Evolutionary conservation across 2,888 invertebrate species (phyloP).

Genomic region (Masnerella sp.): DNA sequence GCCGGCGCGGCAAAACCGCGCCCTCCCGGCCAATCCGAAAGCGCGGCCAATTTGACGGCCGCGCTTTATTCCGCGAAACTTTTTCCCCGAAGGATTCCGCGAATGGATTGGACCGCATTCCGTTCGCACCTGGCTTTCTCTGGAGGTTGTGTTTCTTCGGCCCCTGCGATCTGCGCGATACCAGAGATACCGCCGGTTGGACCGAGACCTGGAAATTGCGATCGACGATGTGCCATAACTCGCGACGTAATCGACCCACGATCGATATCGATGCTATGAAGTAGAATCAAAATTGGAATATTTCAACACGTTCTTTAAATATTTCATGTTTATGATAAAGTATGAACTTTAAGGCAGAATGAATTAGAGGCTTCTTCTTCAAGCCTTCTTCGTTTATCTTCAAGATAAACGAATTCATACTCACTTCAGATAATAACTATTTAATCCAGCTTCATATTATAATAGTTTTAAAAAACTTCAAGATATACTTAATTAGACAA

Average conservation of each 20-base stretch:
- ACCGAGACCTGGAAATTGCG: slow-evolving; percentile 55
- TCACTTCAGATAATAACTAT: no score
- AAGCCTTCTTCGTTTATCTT: no score
- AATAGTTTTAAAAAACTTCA: no score
- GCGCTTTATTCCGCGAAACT: slow-evolving; percentile 71
- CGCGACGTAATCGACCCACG: slow-evolving; percentile 59
- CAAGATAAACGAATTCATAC: no score
- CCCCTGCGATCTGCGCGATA: slow-evolving; percentile 49
- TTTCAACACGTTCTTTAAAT: no score
- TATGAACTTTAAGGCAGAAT: no score
- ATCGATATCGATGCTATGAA: slow-evolving; percentile 51
- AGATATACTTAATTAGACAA: no score
- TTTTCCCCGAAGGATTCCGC: slow-evolving; percentile 75
- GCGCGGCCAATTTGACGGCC: slow-evolving; percentile 65
- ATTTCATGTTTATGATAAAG: no score
- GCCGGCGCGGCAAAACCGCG: slow-evolving; percentile 45
- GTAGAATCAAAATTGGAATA: slow-evolving; percentile 10
- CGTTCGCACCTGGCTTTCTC: slow-evolving; percentile 75
- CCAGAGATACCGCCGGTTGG: slow-evolving; percentile 50
- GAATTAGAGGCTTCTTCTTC: no score
- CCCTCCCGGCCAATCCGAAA: slow-evolving; percentile 38
- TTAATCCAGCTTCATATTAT: no score
- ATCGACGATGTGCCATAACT: slow-evolving; percentile 61
- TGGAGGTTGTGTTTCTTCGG: slow-evolving; percentile 55
- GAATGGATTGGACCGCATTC: slow-evolving; percentile 77